Percentiles rank a stretch among this genome's conserved stretches.
phyloP scores from a whole-genome alignment of 2,888 invertebrate species.

The Hyppa rectilinea region DNA sequence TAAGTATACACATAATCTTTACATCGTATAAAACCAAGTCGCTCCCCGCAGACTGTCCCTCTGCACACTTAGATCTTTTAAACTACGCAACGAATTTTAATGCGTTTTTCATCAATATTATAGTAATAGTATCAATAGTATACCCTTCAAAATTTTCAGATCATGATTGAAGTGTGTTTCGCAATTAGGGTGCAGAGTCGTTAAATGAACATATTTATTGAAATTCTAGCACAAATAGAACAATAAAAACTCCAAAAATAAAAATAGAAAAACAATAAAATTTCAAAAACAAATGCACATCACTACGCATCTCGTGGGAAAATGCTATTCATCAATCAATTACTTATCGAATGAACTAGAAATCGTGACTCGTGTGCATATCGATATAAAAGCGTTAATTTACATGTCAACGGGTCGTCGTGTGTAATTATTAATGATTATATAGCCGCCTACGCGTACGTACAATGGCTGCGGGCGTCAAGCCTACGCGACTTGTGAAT shows the following conservation, averaged over 20 bases:
- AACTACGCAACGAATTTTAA: too few relatives aligned
- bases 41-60: not conserved
- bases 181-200: too few relatives aligned
- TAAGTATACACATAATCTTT: not conserved
- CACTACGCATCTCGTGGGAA: constrained; percentile 37
- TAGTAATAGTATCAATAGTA: too few relatives aligned
- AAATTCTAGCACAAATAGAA: constrained; percentile 1
- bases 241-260: not conserved
- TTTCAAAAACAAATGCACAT: constrained; percentile 22
- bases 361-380: constrained; percentile 51
- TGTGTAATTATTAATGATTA: constrained; percentile 74
- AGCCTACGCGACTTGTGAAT: constrained; percentile 72
- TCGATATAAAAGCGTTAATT: constrained; percentile 70
- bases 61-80: too few relatives aligned
- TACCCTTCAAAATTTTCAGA: too few relatives aligned
- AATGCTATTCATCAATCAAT: constrained; percentile 57
- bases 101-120: too few relatives aligned
- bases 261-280: constrained; percentile 5
- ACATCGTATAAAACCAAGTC: not conserved
- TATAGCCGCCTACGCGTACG: constrained; percentile 73
- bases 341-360: constrained; percentile 58
- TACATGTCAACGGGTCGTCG: constrained; percentile 71
- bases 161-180: too few relatives aligned
- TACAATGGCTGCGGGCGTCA: constrained; percentile 73
- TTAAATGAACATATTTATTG: constrained; percentile 10